Base-by-base conservation (phyloP, 2,113 vertebrate species). In the Circaetus cinerascens region DNA sequence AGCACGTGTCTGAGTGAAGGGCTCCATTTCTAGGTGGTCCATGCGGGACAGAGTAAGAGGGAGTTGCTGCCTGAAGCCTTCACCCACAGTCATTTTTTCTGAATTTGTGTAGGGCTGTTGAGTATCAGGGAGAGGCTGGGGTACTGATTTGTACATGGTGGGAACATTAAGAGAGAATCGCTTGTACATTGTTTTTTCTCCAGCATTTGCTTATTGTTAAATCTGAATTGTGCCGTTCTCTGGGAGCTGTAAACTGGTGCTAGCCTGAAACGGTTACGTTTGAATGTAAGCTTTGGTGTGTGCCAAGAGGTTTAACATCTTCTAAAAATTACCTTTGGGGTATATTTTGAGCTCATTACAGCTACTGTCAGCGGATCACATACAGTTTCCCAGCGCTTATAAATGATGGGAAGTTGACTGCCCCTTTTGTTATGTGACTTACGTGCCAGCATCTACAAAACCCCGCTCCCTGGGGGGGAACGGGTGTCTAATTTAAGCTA, bases 241-340 rank as follows among this genome's bases (percentile, higher is more conserved):
- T 38, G 41, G 30, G 64, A 92, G 41, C 60, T 81, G 68, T 71
- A 53, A 75, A 30, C 57, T 51, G 14, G 16, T 86, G 38, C 41
- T 69, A 15, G 48, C 16, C 93, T 80, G 68, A 50, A 91, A 38
- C 0, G 0, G n/a, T 59, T 59, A 11, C 1, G 3, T 82, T 51
- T 67, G 69, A 93, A 62, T 64, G 27, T 76, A 46, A 77, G 36
- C 46, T 50, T 53, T 76, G 48, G 32, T 82, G 36, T 46, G 25
- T 82, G 67, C 69, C 80, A 88, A 68, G 55, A 69, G 38, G 26
- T 66, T 90, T 90, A 78, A 64, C 0, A 2, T 82, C 38, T 78
- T 77, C 88, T 94, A 72, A 95, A 91, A 93, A 88, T 92, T 69
- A 93, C 41, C 50, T 88, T 30, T 76, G 48, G 91, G 48, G 20